Evolutionary conservation across 2,888 invertebrate genomes (phyloP).

Genomic region (Sinopyrophorus schimmeli): DNA sequence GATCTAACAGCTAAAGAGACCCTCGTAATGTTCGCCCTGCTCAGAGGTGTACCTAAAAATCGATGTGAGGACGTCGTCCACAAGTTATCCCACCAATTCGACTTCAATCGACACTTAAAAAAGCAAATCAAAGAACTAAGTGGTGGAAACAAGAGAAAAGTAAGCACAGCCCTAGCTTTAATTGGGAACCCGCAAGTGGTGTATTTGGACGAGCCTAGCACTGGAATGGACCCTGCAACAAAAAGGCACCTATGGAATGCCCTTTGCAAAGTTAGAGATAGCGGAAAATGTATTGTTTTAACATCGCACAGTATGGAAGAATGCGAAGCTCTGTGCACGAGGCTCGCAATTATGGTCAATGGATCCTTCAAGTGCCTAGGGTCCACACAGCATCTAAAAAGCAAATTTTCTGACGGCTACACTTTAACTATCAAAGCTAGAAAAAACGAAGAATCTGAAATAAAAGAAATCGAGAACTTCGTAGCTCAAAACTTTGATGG

Average conservation of each 20-base stretch:
- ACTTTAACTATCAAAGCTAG: slow-evolving; percentile 54
- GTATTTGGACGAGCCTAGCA: slow-evolving; percentile 60
- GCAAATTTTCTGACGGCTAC: slow-evolving; percentile 70
- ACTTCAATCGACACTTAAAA: slow-evolving; percentile 54
- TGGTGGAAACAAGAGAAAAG: slow-evolving; percentile 62
- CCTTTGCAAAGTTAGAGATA: slow-evolving; percentile 67
- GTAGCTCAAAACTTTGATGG: slow-evolving; percentile 45
- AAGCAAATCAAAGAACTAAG: slow-evolving; percentile 56
- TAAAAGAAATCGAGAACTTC: slow-evolving; percentile 32
- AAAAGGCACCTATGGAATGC: slow-evolving; percentile 81
- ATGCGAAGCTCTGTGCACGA: slow-evolving; percentile 81
- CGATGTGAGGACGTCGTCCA: slow-evolving; percentile 47
- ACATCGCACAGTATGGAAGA: slow-evolving; percentile 90
- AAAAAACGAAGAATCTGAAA: slow-evolving; percentile 35
- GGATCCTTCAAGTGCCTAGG: slow-evolving; percentile 80
- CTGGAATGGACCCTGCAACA: slow-evolving; percentile 80
- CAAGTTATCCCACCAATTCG: slow-evolving; percentile 53
- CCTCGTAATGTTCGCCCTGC: slow-evolving; percentile 57
- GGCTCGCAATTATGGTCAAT: slow-evolving; percentile 85
- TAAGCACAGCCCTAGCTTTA: slow-evolving; percentile 60
- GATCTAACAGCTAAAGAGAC: slow-evolving; percentile 61
- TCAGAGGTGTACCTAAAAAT: slow-evolving; percentile 54
- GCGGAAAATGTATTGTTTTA: slow-evolving; percentile 75
- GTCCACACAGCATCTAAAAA: slow-evolving; percentile 80
- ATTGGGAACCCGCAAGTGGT: slow-evolving; percentile 61